Conservation (phyloP, 1,140 invertebrate genomes). For the Drosophila burlai region DNA sequence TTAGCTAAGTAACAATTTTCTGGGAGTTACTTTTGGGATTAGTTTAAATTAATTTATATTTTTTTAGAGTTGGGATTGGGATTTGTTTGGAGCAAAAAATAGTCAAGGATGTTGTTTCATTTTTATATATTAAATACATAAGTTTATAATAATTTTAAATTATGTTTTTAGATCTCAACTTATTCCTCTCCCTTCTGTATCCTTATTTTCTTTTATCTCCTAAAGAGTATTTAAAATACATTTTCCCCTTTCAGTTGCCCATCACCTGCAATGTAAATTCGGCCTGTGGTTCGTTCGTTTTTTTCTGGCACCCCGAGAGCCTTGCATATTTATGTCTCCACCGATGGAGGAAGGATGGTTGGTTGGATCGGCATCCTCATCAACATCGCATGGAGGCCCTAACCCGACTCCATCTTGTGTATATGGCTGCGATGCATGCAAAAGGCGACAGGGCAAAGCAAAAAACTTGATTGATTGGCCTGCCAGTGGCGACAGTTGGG, state of each 20-base stretch:
- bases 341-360: slow-evolving; percentile 17
- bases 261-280: slow-evolving; percentile 41
- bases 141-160: neutral
- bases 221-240: slow-evolving; percentile 13
- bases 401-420: slow-evolving; percentile 41
- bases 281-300: slow-evolving; percentile 8
- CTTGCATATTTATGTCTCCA: slow-evolving; percentile 48
- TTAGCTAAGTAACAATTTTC: slow-evolving; percentile 3
- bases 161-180: rapidly evolving
- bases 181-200: neutral
- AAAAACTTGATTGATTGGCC: slow-evolving; percentile 57
- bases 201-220: neutral
- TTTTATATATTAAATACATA: neutral
- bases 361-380: neutral
- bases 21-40: neutral
- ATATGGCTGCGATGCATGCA: slow-evolving; percentile 37
- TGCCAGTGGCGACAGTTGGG: slow-evolving; percentile 22
- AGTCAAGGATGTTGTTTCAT: too few species aligned
- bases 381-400: slow-evolving; percentile 5
- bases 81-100: too few species aligned
- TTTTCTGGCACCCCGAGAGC: slow-evolving; percentile 43
- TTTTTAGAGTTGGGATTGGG: neutral
- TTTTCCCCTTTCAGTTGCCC: too few species aligned
- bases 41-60: neutral
- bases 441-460: slow-evolving; percentile 31